Evolutionary conservation across 2,888 invertebrate species (phyloP).

Genomic region (Sthenelais limicola): DNA sequence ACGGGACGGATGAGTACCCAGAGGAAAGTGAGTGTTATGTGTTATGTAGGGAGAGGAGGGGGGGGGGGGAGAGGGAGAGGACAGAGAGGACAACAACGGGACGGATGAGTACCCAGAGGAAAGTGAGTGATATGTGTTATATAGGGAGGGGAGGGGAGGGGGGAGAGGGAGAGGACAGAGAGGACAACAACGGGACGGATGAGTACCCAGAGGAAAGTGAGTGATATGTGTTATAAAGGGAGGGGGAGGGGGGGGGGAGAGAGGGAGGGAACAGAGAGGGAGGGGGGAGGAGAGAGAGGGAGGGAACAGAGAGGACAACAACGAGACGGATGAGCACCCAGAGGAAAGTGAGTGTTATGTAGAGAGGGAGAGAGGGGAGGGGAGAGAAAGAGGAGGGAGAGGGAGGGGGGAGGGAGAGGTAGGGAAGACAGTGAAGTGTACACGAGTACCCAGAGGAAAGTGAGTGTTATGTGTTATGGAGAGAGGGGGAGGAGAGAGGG

Average conservation of each 20-base stretch:
- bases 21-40: slow-evolving; percentile 37
- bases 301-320: slow-evolving; percentile 24
- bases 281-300: slow-evolving; percentile 17
- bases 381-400: slow-evolving; percentile 47
- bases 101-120: slow-evolving; percentile 31
- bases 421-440: slow-evolving; percentile 18
- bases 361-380: slow-evolving; percentile 63
- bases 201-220: slow-evolving; percentile 35
- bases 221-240: too few species aligned
- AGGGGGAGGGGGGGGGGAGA: slow-evolving; percentile 60
- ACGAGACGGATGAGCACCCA: slow-evolving; percentile 24
- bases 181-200: slow-evolving; percentile 24
- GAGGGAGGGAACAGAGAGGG: too few species aligned
- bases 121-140: too few species aligned
- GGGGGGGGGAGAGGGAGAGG: slow-evolving; percentile 50
- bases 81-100: slow-evolving; percentile 22
- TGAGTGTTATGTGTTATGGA: too few species aligned
- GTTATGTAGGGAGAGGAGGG: slow-evolving; percentile 62
- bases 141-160: slow-evolving; percentile 61
- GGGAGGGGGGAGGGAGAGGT: slow-evolving; percentile 28
- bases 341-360: slow-evolving; percentile 37
- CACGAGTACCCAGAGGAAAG: slow-evolving; percentile 32
- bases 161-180: slow-evolving; percentile 42
- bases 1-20: slow-evolving; percentile 29
- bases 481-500: slow-evolving; percentile 54